phyloP scores from a whole-genome alignment of 2,113 vertebrate genomes.

The Apteryx mantelli region DNA sequence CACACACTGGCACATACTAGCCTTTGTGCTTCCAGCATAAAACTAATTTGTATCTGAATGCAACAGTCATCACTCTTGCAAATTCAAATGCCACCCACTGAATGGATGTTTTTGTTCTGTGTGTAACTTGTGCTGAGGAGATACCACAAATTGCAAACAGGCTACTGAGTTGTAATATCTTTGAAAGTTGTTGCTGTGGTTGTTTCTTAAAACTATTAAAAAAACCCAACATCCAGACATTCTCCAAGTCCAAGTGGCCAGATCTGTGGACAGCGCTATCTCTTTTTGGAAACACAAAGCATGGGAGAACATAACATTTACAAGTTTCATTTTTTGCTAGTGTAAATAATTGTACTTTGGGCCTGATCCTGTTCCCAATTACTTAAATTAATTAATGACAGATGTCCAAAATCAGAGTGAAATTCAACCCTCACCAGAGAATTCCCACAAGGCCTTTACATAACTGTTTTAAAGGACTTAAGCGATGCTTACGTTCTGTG shows the following conservation, averaged over 20 bases:
- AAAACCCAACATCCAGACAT: background rate
- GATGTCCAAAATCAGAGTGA: slow-evolving; percentile 59
- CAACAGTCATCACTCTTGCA: slow-evolving; percentile 54
- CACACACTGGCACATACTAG: background rate
- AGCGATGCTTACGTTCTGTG: slow-evolving; percentile 54
- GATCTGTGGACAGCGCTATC: background rate
- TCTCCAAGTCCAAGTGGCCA: slow-evolving; percentile 23
- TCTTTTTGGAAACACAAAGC: slow-evolving; percentile 12
- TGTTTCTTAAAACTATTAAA: slow-evolving; percentile 47
- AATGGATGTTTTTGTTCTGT: slow-evolving; percentile 67
- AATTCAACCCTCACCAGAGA: slow-evolving; percentile 49
- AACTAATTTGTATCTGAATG: slow-evolving; percentile 37
- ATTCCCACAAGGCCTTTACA: slow-evolving; percentile 62
- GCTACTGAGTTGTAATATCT: slow-evolving; percentile 63
- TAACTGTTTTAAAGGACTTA: slow-evolving; percentile 55
- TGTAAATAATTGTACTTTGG: slow-evolving; percentile 44
- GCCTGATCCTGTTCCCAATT: slow-evolving; percentile 57
- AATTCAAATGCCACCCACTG: slow-evolving; percentile 72
- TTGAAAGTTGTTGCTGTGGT: slow-evolving; percentile 52
- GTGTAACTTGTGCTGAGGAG: slow-evolving; percentile 57
- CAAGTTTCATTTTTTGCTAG: slow-evolving; percentile 8
- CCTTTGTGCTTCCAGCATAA: slow-evolving; percentile 31
- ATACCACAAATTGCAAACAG: slow-evolving; percentile 72
- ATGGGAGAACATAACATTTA: background rate
- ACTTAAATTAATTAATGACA: slow-evolving; percentile 68